Percentiles rank a stretch among this genome's conserved stretches.
Evolutionary conservation across 2,888 invertebrate species (phyloP).

Genomic region (Apodemia duryi): DNA sequence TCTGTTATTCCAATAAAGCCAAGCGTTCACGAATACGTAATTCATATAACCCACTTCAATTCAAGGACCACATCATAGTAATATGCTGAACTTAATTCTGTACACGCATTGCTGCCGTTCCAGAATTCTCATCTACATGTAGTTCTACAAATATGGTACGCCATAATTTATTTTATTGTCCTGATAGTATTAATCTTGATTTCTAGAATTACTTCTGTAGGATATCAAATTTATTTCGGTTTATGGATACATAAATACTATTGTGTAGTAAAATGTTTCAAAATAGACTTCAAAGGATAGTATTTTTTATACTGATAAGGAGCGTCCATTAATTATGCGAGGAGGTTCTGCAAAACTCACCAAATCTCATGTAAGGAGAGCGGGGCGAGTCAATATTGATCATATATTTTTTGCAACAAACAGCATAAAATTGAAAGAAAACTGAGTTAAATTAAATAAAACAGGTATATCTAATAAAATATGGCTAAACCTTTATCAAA

Average conservation of each 20-base stretch:
- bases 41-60: constrained; percentile 14
- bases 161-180: constrained; percentile 9
- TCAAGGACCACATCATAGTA: constrained; percentile 12
- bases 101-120: constrained; percentile 10
- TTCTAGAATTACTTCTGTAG: constrained; percentile 3
- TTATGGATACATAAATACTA: not conserved
- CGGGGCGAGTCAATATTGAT: too few relatives aligned
- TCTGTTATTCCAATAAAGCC: constrained; percentile 11
- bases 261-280: not conserved
- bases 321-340: too few relatives aligned
- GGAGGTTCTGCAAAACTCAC: too few relatives aligned
- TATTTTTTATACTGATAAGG: too few relatives aligned
- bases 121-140: constrained; percentile 5
- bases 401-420: too few relatives aligned
- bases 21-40: constrained; percentile 3
- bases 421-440: too few relatives aligned
- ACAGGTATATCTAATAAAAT: too few relatives aligned
- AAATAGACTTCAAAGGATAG: too few relatives aligned
- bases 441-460: too few relatives aligned
- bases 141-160: constrained; percentile 6
- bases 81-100: constrained; percentile 7
- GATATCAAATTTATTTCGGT: not conserved
- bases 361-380: too few relatives aligned
- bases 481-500: too few relatives aligned
- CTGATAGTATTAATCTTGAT: not conserved